A percentile compares a stretch with the other conserved stretches of the same genome.
Evolutionary conservation across 1,140 invertebrate genomes (phyloP).

Genomic region (Lineus longissimus): DNA sequence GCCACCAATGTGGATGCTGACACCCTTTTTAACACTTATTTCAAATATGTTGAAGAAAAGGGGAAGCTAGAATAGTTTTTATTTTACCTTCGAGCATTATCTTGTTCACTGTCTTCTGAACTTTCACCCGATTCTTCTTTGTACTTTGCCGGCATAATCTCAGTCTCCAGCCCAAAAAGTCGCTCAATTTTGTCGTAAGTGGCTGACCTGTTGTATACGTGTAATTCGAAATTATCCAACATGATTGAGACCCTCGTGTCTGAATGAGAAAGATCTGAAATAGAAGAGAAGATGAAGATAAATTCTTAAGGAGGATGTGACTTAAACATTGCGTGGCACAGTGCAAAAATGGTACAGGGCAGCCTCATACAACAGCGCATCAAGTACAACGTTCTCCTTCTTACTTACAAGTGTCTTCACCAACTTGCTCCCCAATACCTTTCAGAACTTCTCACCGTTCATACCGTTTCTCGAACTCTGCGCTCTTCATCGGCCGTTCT

Average conservation of each 20-base stretch:
- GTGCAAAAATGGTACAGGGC: no score
- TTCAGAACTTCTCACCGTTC: no score
- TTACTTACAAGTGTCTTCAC: neutral
- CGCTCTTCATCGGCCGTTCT: no score
- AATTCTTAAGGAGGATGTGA: neutral
- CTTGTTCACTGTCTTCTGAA: conserved; percentile 47
- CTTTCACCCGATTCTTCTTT: conserved; percentile 34
- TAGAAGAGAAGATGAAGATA: conserved; percentile 23
- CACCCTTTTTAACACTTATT: no score
- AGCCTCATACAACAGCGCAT: neutral
- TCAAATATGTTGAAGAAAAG: no score
- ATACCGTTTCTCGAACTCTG: no score
- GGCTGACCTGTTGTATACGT: conserved; percentile 90
- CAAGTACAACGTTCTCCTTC: neutral
- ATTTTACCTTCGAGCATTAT: conserved; percentile 13
- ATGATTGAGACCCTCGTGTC: conserved; percentile 89
- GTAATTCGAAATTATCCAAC: conserved; percentile 92
- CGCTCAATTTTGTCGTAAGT: conserved; percentile 85
- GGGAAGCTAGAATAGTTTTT: no score
- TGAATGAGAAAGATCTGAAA: conserved; percentile 88
- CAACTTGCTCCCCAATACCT: no score
- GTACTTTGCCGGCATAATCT: conserved; percentile 63
- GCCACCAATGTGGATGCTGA: no score
- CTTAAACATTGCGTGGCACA: no score
- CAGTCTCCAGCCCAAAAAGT: conserved; percentile 76